A percentile compares a stretch with the other conserved stretches of the same genome.
Conservation (phyloP, 1,140 invertebrate genomes). For the Oryzaephilus surinamensis region DNA sequence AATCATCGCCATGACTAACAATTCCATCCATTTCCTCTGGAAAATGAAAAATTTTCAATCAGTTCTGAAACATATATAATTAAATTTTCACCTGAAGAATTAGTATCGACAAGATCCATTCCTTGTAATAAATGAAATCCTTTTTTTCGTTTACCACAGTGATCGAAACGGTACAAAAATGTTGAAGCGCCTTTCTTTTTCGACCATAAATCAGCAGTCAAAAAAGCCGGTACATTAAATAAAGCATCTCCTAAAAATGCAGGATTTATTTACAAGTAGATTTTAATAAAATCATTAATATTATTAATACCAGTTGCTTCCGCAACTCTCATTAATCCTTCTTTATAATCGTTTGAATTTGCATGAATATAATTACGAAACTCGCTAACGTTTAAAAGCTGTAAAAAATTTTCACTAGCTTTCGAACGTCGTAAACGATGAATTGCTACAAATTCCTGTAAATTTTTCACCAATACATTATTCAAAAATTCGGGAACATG, state of each 20-base stretch:
- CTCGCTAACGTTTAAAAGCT: slow-evolving; percentile 17
- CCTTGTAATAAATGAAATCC: slow-evolving; percentile 51
- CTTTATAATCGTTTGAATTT: slow-evolving; percentile 27
- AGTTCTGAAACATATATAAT: neutral
- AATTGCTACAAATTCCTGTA: slow-evolving; percentile 21
- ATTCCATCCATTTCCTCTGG: slow-evolving; percentile 25
- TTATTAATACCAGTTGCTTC: slow-evolving; percentile 39
- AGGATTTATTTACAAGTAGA: neutral
- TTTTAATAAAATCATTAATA: no score
- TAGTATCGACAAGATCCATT: slow-evolving; percentile 40
- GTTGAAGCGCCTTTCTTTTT: slow-evolving; percentile 40
- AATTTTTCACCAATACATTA: slow-evolving; percentile 38
- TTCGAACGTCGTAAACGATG: neutral
- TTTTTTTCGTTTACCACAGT: slow-evolving; percentile 47
- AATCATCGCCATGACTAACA: slow-evolving; percentile 54
- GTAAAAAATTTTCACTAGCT: slow-evolving; percentile 4
- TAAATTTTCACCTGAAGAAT: slow-evolving; percentile 12
- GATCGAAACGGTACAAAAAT: slow-evolving; percentile 64
- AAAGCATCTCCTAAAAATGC: slow-evolving; percentile 47
- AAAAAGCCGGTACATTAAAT: slow-evolving; percentile 61
- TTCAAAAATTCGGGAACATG: slow-evolving; percentile 45
- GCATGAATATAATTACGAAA: slow-evolving; percentile 30
- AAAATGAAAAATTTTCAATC: slow-evolving; percentile 2
- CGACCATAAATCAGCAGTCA: slow-evolving; percentile 55
- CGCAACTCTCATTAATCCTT: slow-evolving; percentile 38